A percentile compares a stretch with the other conserved stretches of the same genome.
Conservation (phyloP, 2,888 invertebrate species). For the Embidobia sp. region DNA sequence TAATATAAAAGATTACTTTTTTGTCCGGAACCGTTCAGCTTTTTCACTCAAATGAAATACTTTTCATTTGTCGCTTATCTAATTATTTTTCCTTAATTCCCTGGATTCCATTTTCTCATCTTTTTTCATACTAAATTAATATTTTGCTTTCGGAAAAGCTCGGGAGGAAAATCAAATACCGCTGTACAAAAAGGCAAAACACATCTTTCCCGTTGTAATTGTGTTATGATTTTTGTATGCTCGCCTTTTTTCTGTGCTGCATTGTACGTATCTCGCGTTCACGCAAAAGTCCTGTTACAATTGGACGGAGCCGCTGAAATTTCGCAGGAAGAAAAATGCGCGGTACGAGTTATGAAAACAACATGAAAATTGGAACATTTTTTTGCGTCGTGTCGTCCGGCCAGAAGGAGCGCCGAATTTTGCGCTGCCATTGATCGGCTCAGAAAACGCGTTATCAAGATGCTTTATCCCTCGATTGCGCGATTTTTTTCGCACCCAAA, state of each 20-base stretch:
- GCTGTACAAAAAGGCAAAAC: constrained; percentile 8
- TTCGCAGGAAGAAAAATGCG: constrained; percentile 10
- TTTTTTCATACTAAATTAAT: too few species aligned
- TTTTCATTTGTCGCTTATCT: too few species aligned
- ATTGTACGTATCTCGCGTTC: constrained; percentile 1
- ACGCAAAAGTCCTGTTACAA: constrained; percentile 13
- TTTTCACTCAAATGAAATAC: too few species aligned
- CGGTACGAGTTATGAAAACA: constrained; percentile 17
- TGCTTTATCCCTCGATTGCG: constrained; percentile 6
- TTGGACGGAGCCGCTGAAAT: constrained; percentile 6
- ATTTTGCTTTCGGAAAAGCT: constrained; percentile 5
- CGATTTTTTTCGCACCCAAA: constrained; percentile 13
- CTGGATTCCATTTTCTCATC: too few species aligned
- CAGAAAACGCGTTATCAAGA: constrained; percentile 18
- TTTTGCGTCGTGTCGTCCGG: background rate
- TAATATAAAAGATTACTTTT: too few species aligned
- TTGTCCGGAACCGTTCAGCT: too few species aligned
- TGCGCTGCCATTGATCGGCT: constrained; percentile 13
- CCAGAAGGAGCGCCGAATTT: too few species aligned
- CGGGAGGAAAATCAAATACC: constrained; percentile 11
- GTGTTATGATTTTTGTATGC: constrained; percentile 22
- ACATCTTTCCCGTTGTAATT: constrained; percentile 22
- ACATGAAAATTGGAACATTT: constrained; percentile 28
- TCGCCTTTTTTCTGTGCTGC: constrained; percentile 8
- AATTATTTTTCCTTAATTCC: too few species aligned